These are phyloP conservation scores for Limnodromus scolopaceus DNA, from an alignment of 2,797 vertebrate genomes.

Conservation along the genomic window DNA sequence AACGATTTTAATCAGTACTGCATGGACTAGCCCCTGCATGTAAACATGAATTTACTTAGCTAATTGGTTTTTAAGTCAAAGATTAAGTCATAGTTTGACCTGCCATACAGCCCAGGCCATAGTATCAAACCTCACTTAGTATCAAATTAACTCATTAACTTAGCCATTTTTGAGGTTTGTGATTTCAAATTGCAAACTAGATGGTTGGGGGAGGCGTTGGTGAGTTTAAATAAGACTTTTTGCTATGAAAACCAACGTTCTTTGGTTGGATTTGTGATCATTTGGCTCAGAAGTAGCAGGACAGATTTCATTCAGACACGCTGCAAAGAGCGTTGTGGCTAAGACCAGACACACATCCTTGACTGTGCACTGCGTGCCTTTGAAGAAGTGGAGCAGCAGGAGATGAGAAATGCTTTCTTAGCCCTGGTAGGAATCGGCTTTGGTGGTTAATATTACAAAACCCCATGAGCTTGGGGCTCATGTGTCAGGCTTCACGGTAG, in stretches of 20 bases:
- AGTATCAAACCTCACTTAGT: constrained; percentile 21
- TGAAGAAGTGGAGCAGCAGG: background rate
- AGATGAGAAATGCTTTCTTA: constrained; percentile 3
- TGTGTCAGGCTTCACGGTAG: background rate
- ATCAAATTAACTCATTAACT: constrained; percentile 13
- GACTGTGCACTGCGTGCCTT: background rate
- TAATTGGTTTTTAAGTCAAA: constrained; percentile 19
- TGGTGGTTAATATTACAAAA: constrained; percentile 42
- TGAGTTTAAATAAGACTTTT: background rate
- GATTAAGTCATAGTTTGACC: constrained; percentile 23
- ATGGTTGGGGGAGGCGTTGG: background rate
- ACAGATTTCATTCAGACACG: background rate
- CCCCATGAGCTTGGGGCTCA: background rate
- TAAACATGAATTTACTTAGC: constrained; percentile 15
- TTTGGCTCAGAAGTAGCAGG: background rate
- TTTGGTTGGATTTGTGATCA: background rate
- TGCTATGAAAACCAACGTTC: background rate
- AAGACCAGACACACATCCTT: background rate
- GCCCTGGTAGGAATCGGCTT: background rate
- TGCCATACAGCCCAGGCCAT: background rate
- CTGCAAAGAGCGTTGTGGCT: background rate
- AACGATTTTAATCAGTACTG: background rate
- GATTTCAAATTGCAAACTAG: constrained; percentile 8
- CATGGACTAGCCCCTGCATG: background rate
- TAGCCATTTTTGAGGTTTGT: background rate